Evolutionary conservation across 1,140 invertebrate genomes (phyloP), one percentile per base, ranked within the genome.

Genomic region (Microplitis demolitor): DNA sequence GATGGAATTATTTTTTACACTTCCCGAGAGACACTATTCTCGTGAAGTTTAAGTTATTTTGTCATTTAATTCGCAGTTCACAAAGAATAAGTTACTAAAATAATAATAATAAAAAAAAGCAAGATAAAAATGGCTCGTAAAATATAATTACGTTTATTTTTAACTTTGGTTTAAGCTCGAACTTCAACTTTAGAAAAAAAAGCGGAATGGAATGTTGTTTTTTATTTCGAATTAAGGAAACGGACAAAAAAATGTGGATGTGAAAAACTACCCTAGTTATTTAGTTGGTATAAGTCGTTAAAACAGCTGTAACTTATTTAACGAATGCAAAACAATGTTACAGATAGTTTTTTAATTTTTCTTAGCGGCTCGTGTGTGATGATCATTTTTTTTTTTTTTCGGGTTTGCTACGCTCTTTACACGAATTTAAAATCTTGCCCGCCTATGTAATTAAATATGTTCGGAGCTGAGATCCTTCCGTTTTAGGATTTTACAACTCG

Each of bases 1-100:
- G 71, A 73, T 56, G 71, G 71, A 73, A 56, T 73, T 73, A 73
- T 73, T 73, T 68, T 73, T 62, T 66, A 56, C 11, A 69, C 71
- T 73, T 73, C 71, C 71, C 66, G 54, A 39, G 39, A 39, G 11
- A 39, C 11, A 24, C 3, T 9, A 11, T 31, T 61, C 31, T 31
- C 11, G 9, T 61, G 8, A 31, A 33, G 31, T 61, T 61, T 9
- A 9, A 34, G 16, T 3, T 14, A 24, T 24, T 3, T 56, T 56
- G 53, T 56, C n/a, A 56, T 56, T 56, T 24, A 14, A 56, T 13
- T n/a, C n/a, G 4, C n/a, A 6, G 4, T 14, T 5, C 53, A 6
- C 8, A 56, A 13, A 5, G n/a, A 24, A 56, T 2, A 39, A 39
- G 6, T 39, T 39, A 39, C 9, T 39, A 39, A 39, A 24, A 24